Evolutionary conservation across 2,113 vertebrate genomes (phyloP).

Genomic region (Eudyptes chrysolophus): DNA sequence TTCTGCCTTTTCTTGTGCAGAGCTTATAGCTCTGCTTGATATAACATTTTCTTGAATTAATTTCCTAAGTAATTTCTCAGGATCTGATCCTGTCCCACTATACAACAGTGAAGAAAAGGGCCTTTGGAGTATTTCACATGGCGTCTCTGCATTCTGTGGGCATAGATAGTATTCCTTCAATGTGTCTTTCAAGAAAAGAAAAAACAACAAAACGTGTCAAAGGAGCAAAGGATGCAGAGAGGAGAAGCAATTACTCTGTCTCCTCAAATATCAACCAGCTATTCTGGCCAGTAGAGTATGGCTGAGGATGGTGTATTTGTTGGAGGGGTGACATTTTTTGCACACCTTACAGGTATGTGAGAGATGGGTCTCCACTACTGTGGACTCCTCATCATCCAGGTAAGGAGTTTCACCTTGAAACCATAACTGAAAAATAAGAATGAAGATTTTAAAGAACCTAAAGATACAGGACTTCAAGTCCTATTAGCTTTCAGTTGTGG

Average conservation of each 20-base stretch:
- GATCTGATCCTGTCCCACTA: neutral
- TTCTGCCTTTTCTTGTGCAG: neutral
- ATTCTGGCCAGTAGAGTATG: neutral
- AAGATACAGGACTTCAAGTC: neutral
- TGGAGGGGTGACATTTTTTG: neutral
- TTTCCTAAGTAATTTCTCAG: neutral
- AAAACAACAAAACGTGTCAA: neutral
- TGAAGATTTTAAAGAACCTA: neutral
- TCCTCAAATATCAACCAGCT: neutral
- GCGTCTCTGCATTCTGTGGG: neutral
- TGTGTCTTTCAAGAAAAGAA: neutral
- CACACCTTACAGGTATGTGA: neutral
- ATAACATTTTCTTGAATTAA: neutral
- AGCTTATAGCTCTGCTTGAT: neutral
- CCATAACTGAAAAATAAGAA: neutral
- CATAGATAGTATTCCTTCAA: neutral
- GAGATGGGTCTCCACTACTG: neutral
- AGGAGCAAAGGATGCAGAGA: neutral
- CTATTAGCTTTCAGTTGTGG: neutral
- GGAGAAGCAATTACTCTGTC: neutral
- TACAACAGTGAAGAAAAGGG: neutral
- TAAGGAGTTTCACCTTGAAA: neutral
- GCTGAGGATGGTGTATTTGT: neutral
- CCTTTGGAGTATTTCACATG: neutral
- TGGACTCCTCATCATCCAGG: neutral